These are phyloP conservation scores for Charina bottae DNA, from an alignment of 2,113 vertebrate species.

Conservation along the genomic window DNA sequence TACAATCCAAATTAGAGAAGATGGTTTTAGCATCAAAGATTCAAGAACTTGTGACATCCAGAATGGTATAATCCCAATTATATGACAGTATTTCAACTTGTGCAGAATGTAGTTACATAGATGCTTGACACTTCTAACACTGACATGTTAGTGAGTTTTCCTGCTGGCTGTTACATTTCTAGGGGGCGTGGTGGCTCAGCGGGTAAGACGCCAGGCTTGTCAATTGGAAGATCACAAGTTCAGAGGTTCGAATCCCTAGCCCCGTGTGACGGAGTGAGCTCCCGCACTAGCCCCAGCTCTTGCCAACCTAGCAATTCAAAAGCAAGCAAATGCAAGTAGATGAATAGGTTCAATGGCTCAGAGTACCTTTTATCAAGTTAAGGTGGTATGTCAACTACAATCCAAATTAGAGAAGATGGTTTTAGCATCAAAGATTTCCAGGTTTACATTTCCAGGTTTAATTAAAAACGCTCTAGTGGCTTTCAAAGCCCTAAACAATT, in stretches of 20 bases:
- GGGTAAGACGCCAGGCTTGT: no score
- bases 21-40: neutral
- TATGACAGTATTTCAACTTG: neutral
- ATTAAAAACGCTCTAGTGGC: neutral
- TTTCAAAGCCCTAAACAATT: neutral
- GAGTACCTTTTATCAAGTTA: neutral
- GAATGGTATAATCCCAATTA: neutral
- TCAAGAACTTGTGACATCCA: neutral
- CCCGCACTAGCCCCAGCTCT: no score
- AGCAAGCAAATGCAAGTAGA: no score
- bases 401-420: neutral
- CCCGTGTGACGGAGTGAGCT: no score
- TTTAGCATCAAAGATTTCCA: neutral
- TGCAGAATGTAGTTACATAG: neutral
- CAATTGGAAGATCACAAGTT: no score
- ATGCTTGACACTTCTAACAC: neutral
- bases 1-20: neutral
- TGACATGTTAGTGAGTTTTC: neutral
- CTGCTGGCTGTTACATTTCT: neutral
- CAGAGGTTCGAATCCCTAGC: no score
- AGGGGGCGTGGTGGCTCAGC: no score
- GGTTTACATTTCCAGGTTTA: neutral
- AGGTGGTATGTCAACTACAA: neutral
- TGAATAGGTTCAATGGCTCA: neutral
- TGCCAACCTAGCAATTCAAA: no score